Base-by-base conservation (phyloP, 2,888 invertebrate species). In the Eupithecia pulchellata region DNA sequence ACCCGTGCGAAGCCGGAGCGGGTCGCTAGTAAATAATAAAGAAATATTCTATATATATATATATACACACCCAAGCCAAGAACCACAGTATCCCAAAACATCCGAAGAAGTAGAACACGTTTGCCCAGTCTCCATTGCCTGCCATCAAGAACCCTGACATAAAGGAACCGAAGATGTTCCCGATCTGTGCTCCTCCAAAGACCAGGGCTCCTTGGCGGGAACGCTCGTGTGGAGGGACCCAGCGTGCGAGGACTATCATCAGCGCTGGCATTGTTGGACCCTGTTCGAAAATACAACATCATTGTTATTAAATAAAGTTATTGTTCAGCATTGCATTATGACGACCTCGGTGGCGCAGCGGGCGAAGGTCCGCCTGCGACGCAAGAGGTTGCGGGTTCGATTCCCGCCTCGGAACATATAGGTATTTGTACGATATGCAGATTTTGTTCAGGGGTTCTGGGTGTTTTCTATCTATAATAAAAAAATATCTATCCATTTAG, bases 191-290 rank as follows among this genome's bases (percentile, higher is more conserved):
- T 1, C 96, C 96, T 25, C 95, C 95, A 76, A 95, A 96, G 4
- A 95, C 95, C 27, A 96, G 81, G 0, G 96, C 95, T 0, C 95
- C 95, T 80, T 96, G 91, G 29, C 94, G 86, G 4, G 95, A 95
- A n/a, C 96, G 86, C 79, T 96, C 96, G 39, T 92, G 89, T 0
- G 95, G 95, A 0, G 96, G 95, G 0, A 95, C 95, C 96, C 96
- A 96, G 57, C 95, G 90, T 0, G 96, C 95, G 39, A 96, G 84
- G 5, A 96, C 91, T 55, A 95, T 95, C 89, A 96, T 95, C 81
- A 97, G 92, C 0, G 96, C 96, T 69, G 95, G 96, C 91, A 96
- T 97, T 1, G 97, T 97, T 2, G 97, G 97, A 36, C 97, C 97
- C 95, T 96, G 84, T 6, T 9, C 55, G 14, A 17, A 14, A 17